Evolutionary conservation across 2,888 invertebrate genomes (phyloP).

Genomic region (Meta bourneti): DNA sequence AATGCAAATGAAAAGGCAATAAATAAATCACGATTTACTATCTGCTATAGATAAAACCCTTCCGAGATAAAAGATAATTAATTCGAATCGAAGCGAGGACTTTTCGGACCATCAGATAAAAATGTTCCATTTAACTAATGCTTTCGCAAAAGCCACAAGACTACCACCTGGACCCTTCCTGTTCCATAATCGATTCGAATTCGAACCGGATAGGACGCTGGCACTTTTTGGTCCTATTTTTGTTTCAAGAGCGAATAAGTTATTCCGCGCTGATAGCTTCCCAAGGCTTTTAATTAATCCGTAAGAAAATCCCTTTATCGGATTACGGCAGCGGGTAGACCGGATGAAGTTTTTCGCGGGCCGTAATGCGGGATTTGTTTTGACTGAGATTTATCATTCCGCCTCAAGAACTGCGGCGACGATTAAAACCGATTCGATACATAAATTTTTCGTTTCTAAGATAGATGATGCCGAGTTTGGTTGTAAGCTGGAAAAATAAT

Average conservation of each 20-base stretch:
- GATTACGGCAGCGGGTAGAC: constrained; percentile 19
- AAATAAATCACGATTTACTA: constrained; percentile 31
- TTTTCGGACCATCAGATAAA: constrained; percentile 47
- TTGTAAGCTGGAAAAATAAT: too few relatives aligned
- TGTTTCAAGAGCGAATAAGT: constrained; percentile 37
- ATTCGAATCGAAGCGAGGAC: constrained; percentile 37
- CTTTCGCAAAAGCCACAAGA: background rate
- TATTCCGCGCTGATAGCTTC: constrained; percentile 39
- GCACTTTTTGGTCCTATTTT: background rate
- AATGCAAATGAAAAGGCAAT: constrained; percentile 30
- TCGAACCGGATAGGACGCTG: constrained; percentile 23
- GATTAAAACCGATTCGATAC: background rate
- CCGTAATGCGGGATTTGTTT: constrained; percentile 8
- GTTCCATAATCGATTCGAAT: constrained; percentile 17
- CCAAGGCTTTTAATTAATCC: constrained; percentile 39
- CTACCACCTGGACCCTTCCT: constrained; percentile 36
- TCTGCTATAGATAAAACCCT: constrained; percentile 24
- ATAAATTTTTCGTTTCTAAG: too few relatives aligned
- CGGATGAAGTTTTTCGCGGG: background rate
- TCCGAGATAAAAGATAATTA: constrained; percentile 50
- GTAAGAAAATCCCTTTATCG: constrained; percentile 38
- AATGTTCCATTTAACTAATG: constrained; percentile 49
- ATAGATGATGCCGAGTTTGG: too few relatives aligned
- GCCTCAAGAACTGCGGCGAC: background rate
- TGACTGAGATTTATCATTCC: constrained; percentile 14